Evolutionary conservation across 2,888 invertebrate species (phyloP).

Genomic region (Harpalus rufipes): DNA sequence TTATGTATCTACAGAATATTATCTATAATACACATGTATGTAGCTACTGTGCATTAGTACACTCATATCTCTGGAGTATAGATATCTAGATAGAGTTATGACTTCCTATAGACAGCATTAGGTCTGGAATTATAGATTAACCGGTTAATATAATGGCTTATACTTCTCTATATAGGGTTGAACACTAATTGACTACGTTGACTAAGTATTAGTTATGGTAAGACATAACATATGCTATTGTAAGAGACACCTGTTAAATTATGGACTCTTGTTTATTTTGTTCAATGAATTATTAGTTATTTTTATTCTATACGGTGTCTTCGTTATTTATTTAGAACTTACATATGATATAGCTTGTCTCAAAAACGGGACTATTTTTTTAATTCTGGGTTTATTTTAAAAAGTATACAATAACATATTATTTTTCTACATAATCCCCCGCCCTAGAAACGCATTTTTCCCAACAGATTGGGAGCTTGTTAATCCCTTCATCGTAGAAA

Average conservation of each 20-base stretch:
- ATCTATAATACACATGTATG: neutral
- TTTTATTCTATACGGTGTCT: too few species aligned
- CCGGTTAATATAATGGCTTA: slow-evolving; percentile 53
- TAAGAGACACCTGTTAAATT: neutral
- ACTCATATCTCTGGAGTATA: neutral
- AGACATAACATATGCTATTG: slow-evolving; percentile 35
- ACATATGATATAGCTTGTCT: too few species aligned
- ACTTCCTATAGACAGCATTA: slow-evolving; percentile 64
- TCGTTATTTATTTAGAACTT: too few species aligned
- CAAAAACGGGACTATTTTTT: too few species aligned
- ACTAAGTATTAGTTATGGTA: slow-evolving; percentile 34
- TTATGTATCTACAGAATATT: neutral
- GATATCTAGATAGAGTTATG: slow-evolving; percentile 44
- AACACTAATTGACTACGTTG: slow-evolving; percentile 33
- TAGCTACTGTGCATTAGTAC: neutral
- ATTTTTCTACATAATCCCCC: too few species aligned
- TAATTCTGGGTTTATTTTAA: too few species aligned
- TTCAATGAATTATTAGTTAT: too few species aligned
- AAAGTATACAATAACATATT: too few species aligned
- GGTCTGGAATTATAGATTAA: slow-evolving; percentile 63
- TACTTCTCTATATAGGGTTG: slow-evolving; percentile 38
- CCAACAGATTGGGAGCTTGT: too few species aligned
- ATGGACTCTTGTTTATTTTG: neutral
- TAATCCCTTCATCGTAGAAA: too few species aligned
- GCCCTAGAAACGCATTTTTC: too few species aligned